Conservation (phyloP, 2,888 invertebrate genomes). For the Cabera pusaria region DNA sequence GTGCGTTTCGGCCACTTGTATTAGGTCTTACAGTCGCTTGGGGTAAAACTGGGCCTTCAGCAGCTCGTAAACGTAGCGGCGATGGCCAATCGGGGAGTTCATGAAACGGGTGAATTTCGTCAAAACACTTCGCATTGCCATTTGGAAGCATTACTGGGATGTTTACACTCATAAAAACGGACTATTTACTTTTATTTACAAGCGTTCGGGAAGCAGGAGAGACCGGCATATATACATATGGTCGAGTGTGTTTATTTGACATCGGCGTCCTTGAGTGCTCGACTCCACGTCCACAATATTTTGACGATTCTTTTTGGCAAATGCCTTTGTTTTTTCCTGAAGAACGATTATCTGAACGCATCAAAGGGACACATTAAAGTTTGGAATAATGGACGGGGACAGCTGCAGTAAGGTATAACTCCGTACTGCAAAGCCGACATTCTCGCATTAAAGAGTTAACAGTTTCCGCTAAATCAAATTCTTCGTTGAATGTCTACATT, state of each 20-base stretch:
- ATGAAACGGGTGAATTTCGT: constrained; percentile 16
- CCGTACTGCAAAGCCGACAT: constrained; percentile 13
- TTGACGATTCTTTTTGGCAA: constrained; percentile 50
- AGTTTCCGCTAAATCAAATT: constrained; percentile 14
- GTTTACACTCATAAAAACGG: constrained; percentile 24
- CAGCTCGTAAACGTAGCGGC: constrained; percentile 28
- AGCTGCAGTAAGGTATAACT: constrained; percentile 32
- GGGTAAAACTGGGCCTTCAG: constrained; percentile 37
- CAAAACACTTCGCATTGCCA: constrained; percentile 11
- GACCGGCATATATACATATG: constrained; percentile 32
- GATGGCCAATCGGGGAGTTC: constrained; percentile 17
- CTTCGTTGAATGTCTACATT: constrained; percentile 5
- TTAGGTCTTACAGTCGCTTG: constrained; percentile 38
- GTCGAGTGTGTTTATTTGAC: constrained; percentile 42
- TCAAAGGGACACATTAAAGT: constrained; percentile 41
- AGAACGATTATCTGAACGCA: constrained; percentile 39
- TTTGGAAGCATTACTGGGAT: constrained; percentile 23
- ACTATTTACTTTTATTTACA: constrained; percentile 24
- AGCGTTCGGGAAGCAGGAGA: constrained; percentile 24
- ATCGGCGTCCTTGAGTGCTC: constrained; percentile 44
- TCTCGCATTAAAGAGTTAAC: constrained; percentile 9
- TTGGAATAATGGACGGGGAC: constrained; percentile 31
- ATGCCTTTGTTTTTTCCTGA: constrained; percentile 44
- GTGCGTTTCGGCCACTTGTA: constrained; percentile 72
- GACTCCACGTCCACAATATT: constrained; percentile 43